Conservation (phyloP, 2,888 invertebrate genomes). For the Eulithis prunata region DNA sequence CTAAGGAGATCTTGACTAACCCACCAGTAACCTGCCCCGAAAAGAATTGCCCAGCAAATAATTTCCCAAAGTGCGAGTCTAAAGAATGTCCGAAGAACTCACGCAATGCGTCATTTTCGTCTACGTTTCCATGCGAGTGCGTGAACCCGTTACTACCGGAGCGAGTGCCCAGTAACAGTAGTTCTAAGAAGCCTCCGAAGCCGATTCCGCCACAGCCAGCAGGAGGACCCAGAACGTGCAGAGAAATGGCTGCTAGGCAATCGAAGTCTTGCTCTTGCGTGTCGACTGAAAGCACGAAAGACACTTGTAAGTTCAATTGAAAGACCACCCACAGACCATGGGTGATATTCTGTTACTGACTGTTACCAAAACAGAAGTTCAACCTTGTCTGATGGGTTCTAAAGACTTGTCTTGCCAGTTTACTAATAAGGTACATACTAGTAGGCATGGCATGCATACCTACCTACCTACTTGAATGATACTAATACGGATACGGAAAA, state of each 20-base stretch:
- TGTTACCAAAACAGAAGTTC: no score
- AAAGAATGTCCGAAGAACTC: slow-evolving; percentile 9
- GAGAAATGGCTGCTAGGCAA: neutral
- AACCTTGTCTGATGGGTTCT: no score
- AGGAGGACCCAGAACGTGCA: neutral
- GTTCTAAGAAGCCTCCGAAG: neutral
- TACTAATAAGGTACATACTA: no score
- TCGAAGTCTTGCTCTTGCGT: slow-evolving; percentile 10
- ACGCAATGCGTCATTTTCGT: neutral
- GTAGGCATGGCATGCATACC: no score
- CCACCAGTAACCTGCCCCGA: neutral
- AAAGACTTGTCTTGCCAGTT: no score
- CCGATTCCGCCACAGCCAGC: neutral
- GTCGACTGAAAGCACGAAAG: neutral
- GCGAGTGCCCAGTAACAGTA: neutral
- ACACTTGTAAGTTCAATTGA: neutral
- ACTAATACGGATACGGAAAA: no score
- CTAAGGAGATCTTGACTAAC: slow-evolving; percentile 8
- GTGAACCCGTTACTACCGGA: slow-evolving; percentile 1
- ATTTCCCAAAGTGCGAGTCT: neutral
- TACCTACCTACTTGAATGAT: no score
- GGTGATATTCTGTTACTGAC: no score
- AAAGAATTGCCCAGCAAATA: neutral
- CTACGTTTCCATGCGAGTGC: neutral
- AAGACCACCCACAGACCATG: no score